A percentile compares a stretch with the other conserved stretches of the same genome.
These are phyloP conservation scores for Bombyx huttoni DNA, from an alignment of 2,888 invertebrate species.

Conservation along the genomic window DNA sequence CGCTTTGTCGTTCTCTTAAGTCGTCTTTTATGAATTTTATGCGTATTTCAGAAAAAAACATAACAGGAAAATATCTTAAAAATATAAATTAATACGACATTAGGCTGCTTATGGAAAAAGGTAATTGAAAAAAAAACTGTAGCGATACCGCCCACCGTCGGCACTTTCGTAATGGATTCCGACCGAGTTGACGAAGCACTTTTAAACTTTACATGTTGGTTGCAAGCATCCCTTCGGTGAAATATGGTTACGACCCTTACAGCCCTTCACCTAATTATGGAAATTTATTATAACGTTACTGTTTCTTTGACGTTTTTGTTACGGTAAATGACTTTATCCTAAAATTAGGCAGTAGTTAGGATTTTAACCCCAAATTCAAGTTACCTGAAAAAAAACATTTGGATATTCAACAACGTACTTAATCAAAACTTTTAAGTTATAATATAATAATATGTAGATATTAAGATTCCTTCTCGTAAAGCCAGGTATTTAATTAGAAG, in stretches of 20 bases:
- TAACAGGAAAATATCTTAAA: conserved; percentile 6
- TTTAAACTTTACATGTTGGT: conserved; percentile 20
- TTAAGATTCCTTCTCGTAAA: too few species aligned
- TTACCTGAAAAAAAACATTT: too few species aligned
- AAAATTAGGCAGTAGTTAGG: neutral
- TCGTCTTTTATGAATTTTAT: neutral
- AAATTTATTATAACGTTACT: conserved; percentile 1
- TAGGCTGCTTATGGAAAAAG: conserved; percentile 15
- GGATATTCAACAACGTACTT: too few species aligned
- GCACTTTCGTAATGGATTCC: conserved; percentile 19
- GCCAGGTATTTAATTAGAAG: too few species aligned
- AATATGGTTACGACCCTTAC: conserved; percentile 1
- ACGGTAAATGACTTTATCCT: neutral
- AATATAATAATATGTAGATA: too few species aligned
- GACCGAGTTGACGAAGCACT: conserved; percentile 19
- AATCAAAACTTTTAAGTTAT: too few species aligned
- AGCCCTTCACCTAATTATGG: conserved; percentile 1
- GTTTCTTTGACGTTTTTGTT: neutral
- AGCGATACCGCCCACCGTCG: conserved; percentile 8
- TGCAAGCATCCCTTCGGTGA: conserved; percentile 2
- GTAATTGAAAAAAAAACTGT: conserved; percentile 23
- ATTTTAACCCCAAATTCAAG: too few species aligned
- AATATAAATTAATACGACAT: conserved; percentile 13
- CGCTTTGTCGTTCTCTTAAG: neutral
- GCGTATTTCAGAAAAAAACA: conserved; percentile 5